Conservation (phyloP, 2,797 vertebrate genomes). For the Esox lucius region DNA sequence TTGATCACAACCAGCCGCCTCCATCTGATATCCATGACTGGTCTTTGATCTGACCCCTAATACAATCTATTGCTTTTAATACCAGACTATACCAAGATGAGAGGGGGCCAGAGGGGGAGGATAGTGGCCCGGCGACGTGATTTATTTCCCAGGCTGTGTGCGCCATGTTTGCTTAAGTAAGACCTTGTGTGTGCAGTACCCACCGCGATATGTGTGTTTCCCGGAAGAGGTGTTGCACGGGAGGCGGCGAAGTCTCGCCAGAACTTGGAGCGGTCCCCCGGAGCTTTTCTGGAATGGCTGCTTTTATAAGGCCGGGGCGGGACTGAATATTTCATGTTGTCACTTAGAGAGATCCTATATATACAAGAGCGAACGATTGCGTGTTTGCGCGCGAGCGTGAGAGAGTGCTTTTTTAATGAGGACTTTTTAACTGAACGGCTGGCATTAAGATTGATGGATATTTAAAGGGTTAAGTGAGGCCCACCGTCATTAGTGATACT, state of each 20-base stretch:
- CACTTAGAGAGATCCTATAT: conserved; percentile 6
- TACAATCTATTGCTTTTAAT: background rate
- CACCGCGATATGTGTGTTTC: background rate
- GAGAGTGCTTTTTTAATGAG: background rate
- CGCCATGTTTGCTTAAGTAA: background rate
- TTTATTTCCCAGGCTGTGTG: background rate
- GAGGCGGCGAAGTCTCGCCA: background rate
- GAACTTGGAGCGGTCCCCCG: background rate
- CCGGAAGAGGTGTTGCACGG: conserved; percentile 1
- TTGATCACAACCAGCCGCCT: background rate
- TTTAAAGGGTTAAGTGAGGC: background rate
- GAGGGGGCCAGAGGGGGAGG: background rate
- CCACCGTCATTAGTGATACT: background rate
- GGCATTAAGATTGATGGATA: background rate
- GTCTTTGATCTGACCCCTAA: background rate
- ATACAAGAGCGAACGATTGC: background rate
- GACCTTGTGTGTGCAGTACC: background rate
- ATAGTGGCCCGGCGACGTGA: background rate
- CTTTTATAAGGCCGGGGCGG: background rate
- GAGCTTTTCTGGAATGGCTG: background rate
- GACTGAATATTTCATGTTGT: conserved; percentile 5
- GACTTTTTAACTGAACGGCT: background rate
- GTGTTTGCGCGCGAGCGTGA: too few relatives aligned
- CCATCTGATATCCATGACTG: background rate
- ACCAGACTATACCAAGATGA: background rate